Percentiles rank a stretch among this genome's conserved stretches.
Evolutionary conservation across 2,797 vertebrate species (phyloP).

Genomic region (Parambassis ranga): DNA sequence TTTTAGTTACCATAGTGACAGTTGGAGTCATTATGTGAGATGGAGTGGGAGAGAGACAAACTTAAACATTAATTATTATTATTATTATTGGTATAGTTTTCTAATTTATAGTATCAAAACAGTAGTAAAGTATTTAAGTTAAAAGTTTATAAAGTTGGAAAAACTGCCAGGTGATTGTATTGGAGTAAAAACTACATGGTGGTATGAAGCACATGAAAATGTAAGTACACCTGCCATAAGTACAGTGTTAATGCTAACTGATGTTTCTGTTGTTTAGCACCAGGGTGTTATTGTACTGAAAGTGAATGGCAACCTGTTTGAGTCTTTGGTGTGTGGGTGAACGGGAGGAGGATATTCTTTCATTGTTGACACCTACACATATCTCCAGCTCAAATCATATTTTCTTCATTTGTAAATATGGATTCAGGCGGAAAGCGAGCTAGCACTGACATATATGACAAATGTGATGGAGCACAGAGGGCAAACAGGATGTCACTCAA

Average conservation of each 20-base stretch:
- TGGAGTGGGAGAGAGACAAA: neutral
- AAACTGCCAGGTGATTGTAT: no score
- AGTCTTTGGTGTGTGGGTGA: neutral
- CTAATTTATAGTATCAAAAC: no score
- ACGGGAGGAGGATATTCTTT: neutral
- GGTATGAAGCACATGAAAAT: no score
- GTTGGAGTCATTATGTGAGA: slow-evolving; percentile 9
- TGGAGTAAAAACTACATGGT: no score
- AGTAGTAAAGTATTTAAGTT: no score
- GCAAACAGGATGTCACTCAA: neutral
- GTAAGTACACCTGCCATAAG: no score
- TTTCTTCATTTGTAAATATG: neutral
- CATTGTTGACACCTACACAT: neutral
- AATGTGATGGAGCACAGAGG: neutral
- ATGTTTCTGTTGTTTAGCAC: neutral
- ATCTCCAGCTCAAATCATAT: neutral
- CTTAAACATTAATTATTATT: slow-evolving; percentile 3
- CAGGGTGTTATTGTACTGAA: neutral
- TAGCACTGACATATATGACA: no score
- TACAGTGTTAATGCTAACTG: no score
- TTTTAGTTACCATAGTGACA: slow-evolving; percentile 55
- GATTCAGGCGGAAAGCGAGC: no score
- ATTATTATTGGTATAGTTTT: no score
- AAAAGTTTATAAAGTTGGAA: no score
- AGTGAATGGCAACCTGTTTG: neutral